phyloP scores from a whole-genome alignment of 2,888 invertebrate species.

The Ariolimax columbianus region DNA sequence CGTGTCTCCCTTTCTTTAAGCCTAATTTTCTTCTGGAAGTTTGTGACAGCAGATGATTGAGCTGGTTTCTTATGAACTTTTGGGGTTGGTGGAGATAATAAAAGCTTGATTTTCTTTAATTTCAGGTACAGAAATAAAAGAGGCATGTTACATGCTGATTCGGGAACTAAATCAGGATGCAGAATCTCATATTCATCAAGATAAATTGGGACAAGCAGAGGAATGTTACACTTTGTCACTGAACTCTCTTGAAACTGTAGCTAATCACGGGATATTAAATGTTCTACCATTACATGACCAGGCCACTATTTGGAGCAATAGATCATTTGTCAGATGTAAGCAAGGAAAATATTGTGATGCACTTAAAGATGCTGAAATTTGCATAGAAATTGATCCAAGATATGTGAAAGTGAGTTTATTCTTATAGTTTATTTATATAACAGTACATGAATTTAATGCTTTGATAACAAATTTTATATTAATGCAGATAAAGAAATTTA shows the following conservation, averaged over 20 bases:
- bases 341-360: constrained; percentile 35
- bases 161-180: constrained; percentile 49
- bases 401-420: constrained; percentile 39
- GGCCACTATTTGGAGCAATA: constrained; percentile 36
- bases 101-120: not conserved
- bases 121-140: not conserved
- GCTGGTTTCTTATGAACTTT: not conserved
- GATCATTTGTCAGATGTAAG: constrained; percentile 32
- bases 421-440: not conserved
- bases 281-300: constrained; percentile 4
- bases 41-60: not conserved
- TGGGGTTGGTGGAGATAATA: not conserved
- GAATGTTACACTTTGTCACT: constrained; percentile 24
- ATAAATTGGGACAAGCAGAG: not conserved
- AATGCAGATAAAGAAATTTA: too few species aligned
- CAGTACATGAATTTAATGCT: not conserved
- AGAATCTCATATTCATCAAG: constrained; percentile 23
- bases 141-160: not conserved
- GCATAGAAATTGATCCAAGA: constrained; percentile 31
- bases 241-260: not conserved
- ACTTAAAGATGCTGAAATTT: constrained; percentile 30
- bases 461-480: too few species aligned
- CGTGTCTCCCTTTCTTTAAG: not conserved
- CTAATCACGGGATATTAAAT: not conserved
- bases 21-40: not conserved